A percentile compares a stretch with the other conserved stretches of the same genome.
phyloP scores from a whole-genome alignment of 2,113 vertebrate species.

The Zosterops lateralis region DNA sequence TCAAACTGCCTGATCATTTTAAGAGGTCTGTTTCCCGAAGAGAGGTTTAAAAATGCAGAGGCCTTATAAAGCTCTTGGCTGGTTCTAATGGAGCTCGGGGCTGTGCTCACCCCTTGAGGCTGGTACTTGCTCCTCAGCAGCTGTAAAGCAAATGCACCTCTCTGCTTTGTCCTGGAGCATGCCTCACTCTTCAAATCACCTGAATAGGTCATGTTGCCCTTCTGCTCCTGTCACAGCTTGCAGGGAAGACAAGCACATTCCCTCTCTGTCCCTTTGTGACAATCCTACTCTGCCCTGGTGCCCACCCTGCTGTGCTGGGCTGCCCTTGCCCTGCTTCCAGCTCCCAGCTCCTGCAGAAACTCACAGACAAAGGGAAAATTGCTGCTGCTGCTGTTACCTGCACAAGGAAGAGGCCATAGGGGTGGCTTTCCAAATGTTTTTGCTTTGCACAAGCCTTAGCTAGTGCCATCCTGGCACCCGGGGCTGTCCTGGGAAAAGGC shows the following conservation, averaged over 20 bases:
- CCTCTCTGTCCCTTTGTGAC: not conserved
- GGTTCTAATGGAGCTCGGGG: conserved; percentile 8
- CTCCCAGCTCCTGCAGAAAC: not conserved
- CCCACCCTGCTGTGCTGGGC: fast-evolving
- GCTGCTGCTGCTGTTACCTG: no score
- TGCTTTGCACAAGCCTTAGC: not conserved
- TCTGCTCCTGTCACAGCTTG: not conserved
- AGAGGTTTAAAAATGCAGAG: conserved; percentile 33
- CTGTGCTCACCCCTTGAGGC: not conserved
- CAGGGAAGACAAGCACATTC: fast-evolving
- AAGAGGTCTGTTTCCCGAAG: conserved; percentile 12
- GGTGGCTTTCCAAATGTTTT: not conserved
- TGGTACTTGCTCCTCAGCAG: fast-evolving
- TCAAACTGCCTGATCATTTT: not conserved
- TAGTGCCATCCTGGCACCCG: not conserved
- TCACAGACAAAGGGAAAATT: not conserved
- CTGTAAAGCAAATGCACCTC: not conserved
- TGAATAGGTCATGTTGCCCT: not conserved
- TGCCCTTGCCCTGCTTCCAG: not conserved
- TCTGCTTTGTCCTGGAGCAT: not conserved
- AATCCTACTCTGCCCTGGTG: not conserved
- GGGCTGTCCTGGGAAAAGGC: not conserved
- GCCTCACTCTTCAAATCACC: not conserved
- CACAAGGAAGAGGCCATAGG: not conserved
- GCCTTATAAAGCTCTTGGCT: conserved; percentile 25